Percentiles rank a stretch among this genome's conserved stretches.
These are phyloP conservation scores for Phoxinus dragarum DNA, from an alignment of 2,797 vertebrate genomes.

Conservation along the genomic window DNA sequence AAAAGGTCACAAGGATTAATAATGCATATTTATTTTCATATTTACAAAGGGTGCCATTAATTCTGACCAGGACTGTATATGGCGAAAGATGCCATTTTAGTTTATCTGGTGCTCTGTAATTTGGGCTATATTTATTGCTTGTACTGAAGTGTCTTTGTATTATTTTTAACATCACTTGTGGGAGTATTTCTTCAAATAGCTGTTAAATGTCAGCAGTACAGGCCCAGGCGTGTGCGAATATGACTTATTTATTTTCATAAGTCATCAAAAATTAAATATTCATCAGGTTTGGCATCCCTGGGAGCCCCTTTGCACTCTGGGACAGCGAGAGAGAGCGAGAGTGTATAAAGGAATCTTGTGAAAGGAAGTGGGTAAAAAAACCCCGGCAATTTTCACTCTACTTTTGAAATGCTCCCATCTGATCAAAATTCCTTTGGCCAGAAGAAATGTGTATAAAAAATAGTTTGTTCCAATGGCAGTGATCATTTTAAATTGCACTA, in stretches of 20 bases:
- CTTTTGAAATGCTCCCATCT: background rate
- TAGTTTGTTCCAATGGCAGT: background rate
- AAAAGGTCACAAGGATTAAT: background rate
- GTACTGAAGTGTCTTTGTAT: background rate
- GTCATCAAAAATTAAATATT: constrained; percentile 73
- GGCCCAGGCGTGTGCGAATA: constrained; percentile 66
- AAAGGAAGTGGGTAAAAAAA: background rate
- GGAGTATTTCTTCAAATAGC: constrained; percentile 68
- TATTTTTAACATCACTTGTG: constrained; percentile 36
- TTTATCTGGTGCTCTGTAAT: background rate
- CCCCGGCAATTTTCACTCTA: background rate
- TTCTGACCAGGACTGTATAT: background rate
- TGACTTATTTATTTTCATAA: constrained; percentile 76
- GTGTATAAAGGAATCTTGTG: background rate
- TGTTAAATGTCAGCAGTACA: constrained; percentile 70
- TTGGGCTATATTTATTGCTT: background rate
- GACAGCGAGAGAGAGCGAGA: background rate
- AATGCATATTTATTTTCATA: background rate
- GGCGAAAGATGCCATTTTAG: background rate
- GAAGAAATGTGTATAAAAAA: background rate
- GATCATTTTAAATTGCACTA: background rate
- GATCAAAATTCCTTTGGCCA: background rate
- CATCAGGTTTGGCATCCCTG: constrained; percentile 67
- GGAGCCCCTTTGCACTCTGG: constrained; percentile 43
- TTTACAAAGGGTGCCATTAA: background rate